Evolutionary conservation across 2,797 vertebrate species (phyloP).

Genomic region (Microchirus variegatus): DNA sequence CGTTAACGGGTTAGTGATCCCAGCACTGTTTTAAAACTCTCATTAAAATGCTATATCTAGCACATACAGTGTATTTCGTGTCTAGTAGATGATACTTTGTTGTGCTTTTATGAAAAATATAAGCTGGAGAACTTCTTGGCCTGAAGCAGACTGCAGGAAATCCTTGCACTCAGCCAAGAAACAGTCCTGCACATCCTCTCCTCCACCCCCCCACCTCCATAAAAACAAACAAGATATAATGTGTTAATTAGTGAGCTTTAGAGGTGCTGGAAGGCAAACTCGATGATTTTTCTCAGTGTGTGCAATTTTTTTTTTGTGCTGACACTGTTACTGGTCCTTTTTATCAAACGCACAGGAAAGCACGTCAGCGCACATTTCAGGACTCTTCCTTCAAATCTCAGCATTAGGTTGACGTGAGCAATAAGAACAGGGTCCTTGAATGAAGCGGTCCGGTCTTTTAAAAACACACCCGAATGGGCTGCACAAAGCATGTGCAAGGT

Average conservation of each 20-base stretch:
- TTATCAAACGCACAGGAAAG: neutral
- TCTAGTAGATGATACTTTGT: no score
- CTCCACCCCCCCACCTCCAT: no score
- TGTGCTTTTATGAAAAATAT: neutral
- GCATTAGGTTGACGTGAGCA: neutral
- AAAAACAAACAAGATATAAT: constrained; percentile 7
- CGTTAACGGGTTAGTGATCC: no score
- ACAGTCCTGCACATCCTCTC: neutral
- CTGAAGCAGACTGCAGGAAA: constrained; percentile 3
- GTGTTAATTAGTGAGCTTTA: constrained; percentile 11
- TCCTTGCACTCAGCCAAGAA: neutral
- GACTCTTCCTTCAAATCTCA: constrained; percentile 4
- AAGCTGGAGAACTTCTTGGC: neutral
- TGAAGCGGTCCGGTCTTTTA: neutral
- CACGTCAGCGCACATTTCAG: fast-evolving
- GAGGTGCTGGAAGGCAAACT: constrained; percentile 1
- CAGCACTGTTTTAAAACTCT: no score
- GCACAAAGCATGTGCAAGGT: constrained; percentile 25
- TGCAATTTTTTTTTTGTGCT: neutral
- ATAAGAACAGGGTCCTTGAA: neutral
- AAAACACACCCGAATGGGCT: neutral
- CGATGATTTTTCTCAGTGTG: neutral
- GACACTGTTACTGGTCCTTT: neutral
- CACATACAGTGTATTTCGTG: no score
- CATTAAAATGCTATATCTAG: no score